Conservation (phyloP, 2,797 vertebrate species). For the Pachyuromys duprasi region DNA sequence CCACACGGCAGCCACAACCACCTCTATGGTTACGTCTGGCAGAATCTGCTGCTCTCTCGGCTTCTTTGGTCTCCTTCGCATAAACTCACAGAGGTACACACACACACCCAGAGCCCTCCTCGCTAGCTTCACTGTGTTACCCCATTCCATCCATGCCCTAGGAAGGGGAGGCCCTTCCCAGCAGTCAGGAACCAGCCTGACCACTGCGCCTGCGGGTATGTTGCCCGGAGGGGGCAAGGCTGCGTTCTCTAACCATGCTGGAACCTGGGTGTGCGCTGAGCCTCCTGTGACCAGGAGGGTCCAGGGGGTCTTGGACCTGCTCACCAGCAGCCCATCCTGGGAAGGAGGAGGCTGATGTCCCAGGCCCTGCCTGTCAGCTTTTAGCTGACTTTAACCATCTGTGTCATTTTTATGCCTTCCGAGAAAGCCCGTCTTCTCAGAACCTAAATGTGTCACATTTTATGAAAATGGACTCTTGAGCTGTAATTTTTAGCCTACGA, state of each 20-base stretch:
- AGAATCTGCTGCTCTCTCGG: background rate
- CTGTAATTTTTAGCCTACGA: conserved; percentile 78
- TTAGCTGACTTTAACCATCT: conserved; percentile 64
- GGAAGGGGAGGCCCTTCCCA: background rate
- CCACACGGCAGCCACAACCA: background rate
- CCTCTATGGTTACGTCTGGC: background rate
- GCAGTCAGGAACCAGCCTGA: background rate
- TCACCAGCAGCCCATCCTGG: background rate
- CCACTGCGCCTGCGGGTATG: background rate
- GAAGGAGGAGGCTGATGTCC: background rate
- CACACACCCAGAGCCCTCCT: background rate
- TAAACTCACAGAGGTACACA: background rate
- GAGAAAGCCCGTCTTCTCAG: conserved; percentile 72
- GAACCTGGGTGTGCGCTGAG: background rate
- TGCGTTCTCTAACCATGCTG: background rate
- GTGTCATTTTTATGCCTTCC: conserved; percentile 74
- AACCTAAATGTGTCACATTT: conserved; percentile 80
- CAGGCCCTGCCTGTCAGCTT: background rate
- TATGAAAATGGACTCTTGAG: conserved; percentile 77
- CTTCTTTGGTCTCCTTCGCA: background rate
- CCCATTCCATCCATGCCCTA: background rate
- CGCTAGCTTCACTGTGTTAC: background rate
- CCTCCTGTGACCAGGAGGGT: background rate
- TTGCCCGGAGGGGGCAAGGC: background rate
- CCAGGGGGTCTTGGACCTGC: background rate